Evolutionary conservation across 2,113 vertebrate species (phyloP).

Genomic region (Platichthys stellatus): DNA sequence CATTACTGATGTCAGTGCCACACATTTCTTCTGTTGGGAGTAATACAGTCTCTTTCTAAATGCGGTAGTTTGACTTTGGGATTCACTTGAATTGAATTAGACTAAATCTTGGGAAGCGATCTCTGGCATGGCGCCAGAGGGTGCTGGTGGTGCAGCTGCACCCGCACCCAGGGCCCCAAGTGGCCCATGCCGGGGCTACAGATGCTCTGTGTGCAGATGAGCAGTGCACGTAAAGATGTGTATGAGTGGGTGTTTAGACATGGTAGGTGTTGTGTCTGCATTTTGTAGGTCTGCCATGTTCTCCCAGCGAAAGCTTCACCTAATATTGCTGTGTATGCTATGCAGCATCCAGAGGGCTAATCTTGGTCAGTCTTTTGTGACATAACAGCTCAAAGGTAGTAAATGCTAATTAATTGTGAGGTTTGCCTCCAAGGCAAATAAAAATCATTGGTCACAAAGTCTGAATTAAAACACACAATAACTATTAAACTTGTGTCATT

Average conservation of each 20-base stretch:
- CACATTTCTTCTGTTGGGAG: background rate
- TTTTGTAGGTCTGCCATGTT: conserved; percentile 27
- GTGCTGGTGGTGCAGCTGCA: conserved; percentile 60
- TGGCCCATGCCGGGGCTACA: conserved; percentile 29
- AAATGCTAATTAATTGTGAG: conserved; percentile 70
- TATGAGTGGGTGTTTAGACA: conserved; percentile 14
- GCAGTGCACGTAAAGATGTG: conserved; percentile 9
- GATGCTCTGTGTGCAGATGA: conserved; percentile 27
- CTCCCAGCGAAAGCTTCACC: conserved; percentile 21
- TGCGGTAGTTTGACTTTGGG: conserved; percentile 7
- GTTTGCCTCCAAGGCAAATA: conserved; percentile 56
- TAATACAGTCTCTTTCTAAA: background rate
- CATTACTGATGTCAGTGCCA: background rate
- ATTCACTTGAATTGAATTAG: conserved; percentile 27
- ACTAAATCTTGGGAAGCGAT: conserved; percentile 29
- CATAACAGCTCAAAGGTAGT: conserved; percentile 59
- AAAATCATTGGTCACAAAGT: conserved; percentile 62
- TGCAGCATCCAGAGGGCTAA: conserved; percentile 34
- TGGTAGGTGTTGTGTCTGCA: background rate
- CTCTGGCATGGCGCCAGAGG: conserved; percentile 56
- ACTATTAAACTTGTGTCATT: conserved; percentile 27
- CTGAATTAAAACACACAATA: conserved; percentile 54
- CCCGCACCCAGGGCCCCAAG: conserved; percentile 23
- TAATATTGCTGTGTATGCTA: conserved; percentile 30
- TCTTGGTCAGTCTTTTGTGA: conserved; percentile 40